These are phyloP conservation scores for Ischnura elegans DNA, from an alignment of 2,888 invertebrate genomes.

Conservation along the genomic window DNA sequence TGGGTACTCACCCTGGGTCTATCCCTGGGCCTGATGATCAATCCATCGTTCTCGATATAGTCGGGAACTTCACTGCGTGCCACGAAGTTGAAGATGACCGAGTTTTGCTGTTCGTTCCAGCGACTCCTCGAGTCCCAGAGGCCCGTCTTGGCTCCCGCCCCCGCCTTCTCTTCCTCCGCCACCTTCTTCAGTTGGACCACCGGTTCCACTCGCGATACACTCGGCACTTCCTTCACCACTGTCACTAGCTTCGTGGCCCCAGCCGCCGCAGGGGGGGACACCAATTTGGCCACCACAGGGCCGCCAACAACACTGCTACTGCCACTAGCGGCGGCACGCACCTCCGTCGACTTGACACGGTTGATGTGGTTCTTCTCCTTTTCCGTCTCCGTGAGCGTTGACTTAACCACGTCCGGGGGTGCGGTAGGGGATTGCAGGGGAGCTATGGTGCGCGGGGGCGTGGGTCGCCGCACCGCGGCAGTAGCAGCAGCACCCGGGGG, in stretches of 20 bases:
- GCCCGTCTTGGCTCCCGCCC: slow-evolving; percentile 71
- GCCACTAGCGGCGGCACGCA: slow-evolving; percentile 77
- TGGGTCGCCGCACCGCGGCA: slow-evolving; percentile 67
- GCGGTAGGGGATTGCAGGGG: slow-evolving; percentile 70
- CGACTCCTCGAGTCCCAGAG: slow-evolving; percentile 77
- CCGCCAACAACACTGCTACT: no score
- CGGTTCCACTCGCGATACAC: slow-evolving; percentile 65
- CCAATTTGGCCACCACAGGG: slow-evolving; percentile 64
- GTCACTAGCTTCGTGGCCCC: slow-evolving; percentile 52
- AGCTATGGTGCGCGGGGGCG: slow-evolving; percentile 71
- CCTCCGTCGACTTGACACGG: slow-evolving; percentile 82
- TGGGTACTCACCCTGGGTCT: slow-evolving; percentile 34
- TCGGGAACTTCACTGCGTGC: slow-evolving; percentile 91
- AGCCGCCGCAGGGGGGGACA: slow-evolving; percentile 68
- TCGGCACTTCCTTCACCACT: slow-evolving; percentile 69
- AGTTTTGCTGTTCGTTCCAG: slow-evolving; percentile 82
- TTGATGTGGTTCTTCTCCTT: slow-evolving; percentile 75
- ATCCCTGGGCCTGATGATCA: slow-evolving; percentile 74
- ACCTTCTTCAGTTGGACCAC: slow-evolving; percentile 68
- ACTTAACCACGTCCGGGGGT: slow-evolving; percentile 73
- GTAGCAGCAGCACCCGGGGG: slow-evolving; percentile 55
- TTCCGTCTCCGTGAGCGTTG: slow-evolving; percentile 72
- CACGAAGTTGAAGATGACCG: slow-evolving; percentile 93
- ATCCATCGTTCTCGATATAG: slow-evolving; percentile 94
- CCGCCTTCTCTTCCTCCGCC: slow-evolving; percentile 69